phyloP scores from a whole-genome alignment of 2,888 invertebrate genomes.

The Drosophila anceps region DNA sequence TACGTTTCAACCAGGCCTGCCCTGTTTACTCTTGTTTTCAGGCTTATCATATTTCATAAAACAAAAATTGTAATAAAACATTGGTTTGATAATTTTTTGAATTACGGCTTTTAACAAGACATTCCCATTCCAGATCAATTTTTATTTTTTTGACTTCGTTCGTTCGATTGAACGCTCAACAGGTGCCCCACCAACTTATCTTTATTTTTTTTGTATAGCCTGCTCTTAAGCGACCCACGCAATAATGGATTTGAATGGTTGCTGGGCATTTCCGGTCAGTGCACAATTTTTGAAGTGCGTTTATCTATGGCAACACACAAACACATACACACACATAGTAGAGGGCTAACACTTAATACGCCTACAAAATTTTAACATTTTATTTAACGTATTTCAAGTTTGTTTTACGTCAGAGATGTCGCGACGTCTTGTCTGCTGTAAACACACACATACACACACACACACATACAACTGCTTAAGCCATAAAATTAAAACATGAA shows the following conservation, averaged over 20 bases:
- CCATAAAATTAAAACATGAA: constrained; percentile 36
- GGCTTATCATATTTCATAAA: neutral
- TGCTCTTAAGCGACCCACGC: constrained; percentile 32
- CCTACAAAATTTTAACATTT: constrained; percentile 25
- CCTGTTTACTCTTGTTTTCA: neutral
- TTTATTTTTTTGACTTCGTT: neutral
- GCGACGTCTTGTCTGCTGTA: constrained; percentile 26
- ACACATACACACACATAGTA: neutral
- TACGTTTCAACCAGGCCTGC: neutral
- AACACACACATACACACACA: constrained; percentile 9
- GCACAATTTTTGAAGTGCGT: constrained; percentile 53
- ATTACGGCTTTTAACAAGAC: constrained; percentile 1
- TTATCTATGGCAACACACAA: constrained; percentile 45
- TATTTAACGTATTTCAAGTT: constrained; percentile 40
- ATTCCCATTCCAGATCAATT: neutral
- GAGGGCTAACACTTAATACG: constrained; percentile 40
- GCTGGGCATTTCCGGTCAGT: constrained; percentile 54
- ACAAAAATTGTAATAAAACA: neutral
- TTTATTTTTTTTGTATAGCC: neutral
- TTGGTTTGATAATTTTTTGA: neutral
- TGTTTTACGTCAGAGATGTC: constrained; percentile 25
- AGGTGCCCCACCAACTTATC: constrained; percentile 10
- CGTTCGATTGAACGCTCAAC: constrained; percentile 43
- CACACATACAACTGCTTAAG: neutral
- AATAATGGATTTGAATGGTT: constrained; percentile 45